Evolutionary conservation across 2,113 vertebrate species (phyloP), one percentile per base, ranked within the genome.

Genomic region (Salvator merianae): DNA sequence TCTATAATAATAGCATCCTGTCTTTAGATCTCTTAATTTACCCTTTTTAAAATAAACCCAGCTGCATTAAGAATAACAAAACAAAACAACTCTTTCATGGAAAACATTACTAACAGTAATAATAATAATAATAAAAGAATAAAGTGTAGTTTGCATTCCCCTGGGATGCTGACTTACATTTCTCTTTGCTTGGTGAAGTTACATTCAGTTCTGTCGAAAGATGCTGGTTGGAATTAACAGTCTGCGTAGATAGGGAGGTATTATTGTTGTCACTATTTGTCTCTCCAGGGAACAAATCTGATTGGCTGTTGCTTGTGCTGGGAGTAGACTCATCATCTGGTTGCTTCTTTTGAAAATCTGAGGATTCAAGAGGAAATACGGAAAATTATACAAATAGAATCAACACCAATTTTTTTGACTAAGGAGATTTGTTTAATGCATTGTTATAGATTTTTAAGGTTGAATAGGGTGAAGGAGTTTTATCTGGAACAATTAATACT

Each of bases 201-300:
- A 96, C 96, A 95, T 96, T 97, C 93, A 96, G 93, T 93, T 97
- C 98, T 95, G 95, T 97, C 93, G 96, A 95, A 90, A 97, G 97
- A 89, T 96, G 95, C 94, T 97, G 97, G 93, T 95, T 97, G 89
- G 98, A 96, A 92, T 96, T 95, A 92, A 95, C 93, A 89, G 97
- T 94, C 95, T 95, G 95, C 36, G 96, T 96, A 93, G 97, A 96
- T 95, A 98, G 95, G 86, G 98, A 97, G 96, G 96, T 97, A 97
- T 96, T 96, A 95, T 94, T 97, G 96, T 98, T 98, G 97, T 97
- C 97, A 96, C 96, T 96, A 96, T 96, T 98, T 71, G 93, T 96
- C 96, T 99, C 97, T 93, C 96, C 98, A 74, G 97, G 97, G 97
- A 98, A 98, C 91, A 98, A 96, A 94, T 98, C 97, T 95, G 97